Conservation (phyloP, 2,797 vertebrate genomes). For the Catostomus latipinnis region DNA sequence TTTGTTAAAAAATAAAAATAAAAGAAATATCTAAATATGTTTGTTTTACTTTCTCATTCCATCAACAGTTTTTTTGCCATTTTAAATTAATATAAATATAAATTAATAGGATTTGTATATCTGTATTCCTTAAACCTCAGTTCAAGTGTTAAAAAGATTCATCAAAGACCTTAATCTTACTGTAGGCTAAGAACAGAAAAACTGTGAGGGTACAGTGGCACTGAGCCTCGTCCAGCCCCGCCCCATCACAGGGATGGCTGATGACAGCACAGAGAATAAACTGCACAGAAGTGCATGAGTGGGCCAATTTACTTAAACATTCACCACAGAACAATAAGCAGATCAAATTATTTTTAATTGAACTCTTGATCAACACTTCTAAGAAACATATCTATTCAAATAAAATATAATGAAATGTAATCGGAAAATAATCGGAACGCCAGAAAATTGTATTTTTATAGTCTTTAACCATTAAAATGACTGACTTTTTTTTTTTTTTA, state of each 20-base stretch:
- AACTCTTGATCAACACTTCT: no score
- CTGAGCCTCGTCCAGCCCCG: not conserved
- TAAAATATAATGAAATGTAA: no score
- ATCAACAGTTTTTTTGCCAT: not conserved
- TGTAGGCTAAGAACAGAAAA: conserved; percentile 9
- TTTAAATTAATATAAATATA: not conserved
- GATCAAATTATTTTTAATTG: not conserved
- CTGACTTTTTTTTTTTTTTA: no score
- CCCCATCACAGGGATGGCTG: not conserved
- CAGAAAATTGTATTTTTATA: no score
- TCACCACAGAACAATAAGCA: not conserved
- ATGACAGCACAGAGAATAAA: not conserved
- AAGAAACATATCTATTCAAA: no score
- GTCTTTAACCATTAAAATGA: no score
- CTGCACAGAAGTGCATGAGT: not conserved
- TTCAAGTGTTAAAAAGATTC: conserved; percentile 15
- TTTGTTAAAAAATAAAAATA: not conserved
- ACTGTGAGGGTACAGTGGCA: conserved; percentile 1
- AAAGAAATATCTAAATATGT: not conserved
- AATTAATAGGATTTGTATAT: not conserved
- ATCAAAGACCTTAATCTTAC: conserved; percentile 15
- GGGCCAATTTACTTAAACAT: not conserved
- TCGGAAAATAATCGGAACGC: no score
- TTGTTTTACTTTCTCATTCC: conserved; percentile 9
- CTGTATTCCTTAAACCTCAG: not conserved